Base-by-base conservation (phyloP, 37 sponge, comb jelly and placozoan genomes). In the Beroe forskalii region DNA sequence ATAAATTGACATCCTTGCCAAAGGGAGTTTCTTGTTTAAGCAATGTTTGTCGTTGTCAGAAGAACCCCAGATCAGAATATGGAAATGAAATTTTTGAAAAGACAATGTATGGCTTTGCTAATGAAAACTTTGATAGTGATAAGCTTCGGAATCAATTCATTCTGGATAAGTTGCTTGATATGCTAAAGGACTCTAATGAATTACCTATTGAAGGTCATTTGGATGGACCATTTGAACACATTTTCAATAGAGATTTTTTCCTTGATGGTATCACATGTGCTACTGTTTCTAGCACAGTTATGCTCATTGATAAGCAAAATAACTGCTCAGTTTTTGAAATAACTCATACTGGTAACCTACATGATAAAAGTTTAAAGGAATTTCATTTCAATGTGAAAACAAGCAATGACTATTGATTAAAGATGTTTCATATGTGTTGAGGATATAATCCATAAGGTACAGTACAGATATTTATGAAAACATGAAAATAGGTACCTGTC, bases 271-370 rank as follows among this genome's bases (percentile, higher is more conserved):
- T 32, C 6, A 27, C 1, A 4, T 44, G 40, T 41, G 86, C 38
- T 12, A 80, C 40, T 80, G 86, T 80, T 14, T 80, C 86, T 1
- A 80, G 86, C 27, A 80, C 86, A 23, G 55, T 80, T 12, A n/a
- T 80, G 14, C 14, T 44, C n/a, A 48, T 80, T 17, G 86, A 80
- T 43, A 80, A 28, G 4, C 8, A 38, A n/a, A 80, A 80, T 23
- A 80, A 44, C 24, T 80, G 86, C 30, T n/a, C 20, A 1, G 20
- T 80, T 3, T 4, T 42, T 0, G 86, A 80, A 25, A 22, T 25
- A 24, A 80, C 86, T 80, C 55, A 48, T 48, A 12, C 55, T 48
- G 55, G 55, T 12, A 12, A 48, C 12, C n/a, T n/a, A n/a, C n/a
- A n/a, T n/a, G n/a, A n/a, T n/a, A n/a, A n/a, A n/a, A n/a, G n/a